Evolutionary conservation across 1,140 invertebrate genomes (phyloP).

Genomic region (Druon quercuslanigerum): DNA sequence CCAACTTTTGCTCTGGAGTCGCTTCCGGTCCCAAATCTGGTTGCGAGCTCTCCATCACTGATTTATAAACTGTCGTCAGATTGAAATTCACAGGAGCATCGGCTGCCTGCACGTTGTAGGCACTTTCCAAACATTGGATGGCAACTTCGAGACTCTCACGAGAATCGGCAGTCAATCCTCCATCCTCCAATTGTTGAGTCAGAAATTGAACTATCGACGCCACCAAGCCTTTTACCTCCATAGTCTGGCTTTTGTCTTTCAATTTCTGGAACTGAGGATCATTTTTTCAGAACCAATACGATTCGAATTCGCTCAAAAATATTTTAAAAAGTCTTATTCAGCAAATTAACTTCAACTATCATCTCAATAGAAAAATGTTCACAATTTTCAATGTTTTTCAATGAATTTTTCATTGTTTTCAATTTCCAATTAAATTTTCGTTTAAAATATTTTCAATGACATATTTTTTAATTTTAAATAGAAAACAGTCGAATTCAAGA

Average conservation of each 20-base stretch:
- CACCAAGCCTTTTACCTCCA: conserved; percentile 67
- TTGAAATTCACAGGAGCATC: conserved; percentile 71
- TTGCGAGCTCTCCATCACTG: conserved; percentile 61
- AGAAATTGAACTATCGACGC: conserved; percentile 72
- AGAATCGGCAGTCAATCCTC: conserved; percentile 78
- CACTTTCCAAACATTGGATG: conserved; percentile 89
- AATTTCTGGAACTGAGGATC: too few species aligned
- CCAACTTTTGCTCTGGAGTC: conserved; percentile 76
- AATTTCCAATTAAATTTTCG: too few species aligned
- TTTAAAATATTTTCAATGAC: too few species aligned
- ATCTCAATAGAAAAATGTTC: too few species aligned
- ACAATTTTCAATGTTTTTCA: too few species aligned
- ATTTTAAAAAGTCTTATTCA: too few species aligned
- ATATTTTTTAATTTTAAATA: too few species aligned
- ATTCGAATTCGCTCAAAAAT: too few species aligned
- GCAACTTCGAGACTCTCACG: conserved; percentile 89
- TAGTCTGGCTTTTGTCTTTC: conserved; percentile 39
- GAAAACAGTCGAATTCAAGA: too few species aligned
- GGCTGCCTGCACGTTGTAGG: conserved; percentile 80
- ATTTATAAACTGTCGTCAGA: conserved; percentile 75
- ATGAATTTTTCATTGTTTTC: too few species aligned
- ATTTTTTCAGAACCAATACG: too few species aligned
- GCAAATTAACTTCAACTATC: too few species aligned
- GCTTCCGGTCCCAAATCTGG: conserved; percentile 55
- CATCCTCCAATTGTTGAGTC: conserved; percentile 69